Evolutionary conservation across 2,888 invertebrate species (phyloP), one percentile per base, ranked within the genome.

Genomic region (Dermolepida albohirtum): DNA sequence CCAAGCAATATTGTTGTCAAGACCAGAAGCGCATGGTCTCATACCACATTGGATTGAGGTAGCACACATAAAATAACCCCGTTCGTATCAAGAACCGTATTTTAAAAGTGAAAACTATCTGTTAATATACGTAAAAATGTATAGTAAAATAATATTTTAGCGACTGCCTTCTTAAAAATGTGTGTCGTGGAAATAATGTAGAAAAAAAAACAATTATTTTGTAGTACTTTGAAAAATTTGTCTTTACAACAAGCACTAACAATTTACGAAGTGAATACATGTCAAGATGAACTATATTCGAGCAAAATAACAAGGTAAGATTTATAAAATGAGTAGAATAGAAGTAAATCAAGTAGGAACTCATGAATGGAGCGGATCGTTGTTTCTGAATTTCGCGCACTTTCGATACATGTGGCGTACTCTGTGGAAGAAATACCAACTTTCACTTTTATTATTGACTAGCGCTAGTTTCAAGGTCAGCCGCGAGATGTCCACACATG

Each of bases 1-100:
- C 81, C 76, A 79, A 74, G 81, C 78, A 80, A 81, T 80, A 76
- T 80, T 81, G 80, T 80, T 81, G 81, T 79, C 81, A 80, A 78
- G 79, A 78, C 74, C 75, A 69, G 74, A 73, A 77, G 78, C 77
- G 68, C 68, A 55, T 68, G 68, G 64, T 51, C 39, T 10, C 6
- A 2, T 66, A 16, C 14, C 50, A 50, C 27, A 27, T 27, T n/a
- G 50, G 22, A 50, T 43, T 57, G 29, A 27, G 27, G 43, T 57
- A 40, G 50, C 50, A n/a, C 44, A 57, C 8, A 14, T 43, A 34
- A 12, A 22, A 17, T 11, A 17, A 7, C 17, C n/a, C 17, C 27
- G 57, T 57, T 7, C 27, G 27, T 10, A 27, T 6, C 10, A 12
- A 10, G 27, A 44, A 57, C 44, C 43, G 44, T 44, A 43, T 44